Base-by-base conservation (phyloP, 2,113 vertebrate species). In the Onychostoma macrolepis region DNA sequence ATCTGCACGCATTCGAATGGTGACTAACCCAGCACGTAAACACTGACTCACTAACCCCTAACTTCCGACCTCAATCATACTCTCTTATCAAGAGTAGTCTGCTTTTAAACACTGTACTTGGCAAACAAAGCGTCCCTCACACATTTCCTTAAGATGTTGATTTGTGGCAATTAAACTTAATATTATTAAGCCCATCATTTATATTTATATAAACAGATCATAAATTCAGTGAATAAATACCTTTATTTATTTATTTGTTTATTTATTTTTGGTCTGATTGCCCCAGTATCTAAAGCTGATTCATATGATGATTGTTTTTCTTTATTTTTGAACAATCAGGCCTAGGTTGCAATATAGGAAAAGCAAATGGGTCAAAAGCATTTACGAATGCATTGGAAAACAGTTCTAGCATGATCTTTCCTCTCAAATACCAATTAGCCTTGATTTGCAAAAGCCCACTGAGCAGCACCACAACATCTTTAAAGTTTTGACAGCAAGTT, bases 41-140 rank as follows among this genome's bases (percentile, higher is more conserved):
- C 92, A 92, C 69, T 92, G 93, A 94, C 91, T 94, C 93, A 92
- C 13, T 77, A 86, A 89, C 90, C 88, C 89, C 85, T 48, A 53
- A 36, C 89, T 89, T 92, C 90, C 80, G 26, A 92, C 91, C 92
- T 93, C 89, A 93, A 90, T 93, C 93, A 89, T 77, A 0, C 38
- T 43, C 86, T 48, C 86, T 90, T 92, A 91, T 93, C 90, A 83
- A 58, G 88, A 81, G 78, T 33, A 86, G 88, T 71, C 84, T 91
- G 50, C 33, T 81, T 88, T 89, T 61, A 87, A 86, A 86, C n/a
- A 6, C 79, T 78, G 84, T 84, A 88, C 85, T n/a, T 80, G 86
- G 86, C 76, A 78, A 88, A 88, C 80, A 83, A 8, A 69, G 71
- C 71, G 41, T 50, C 3, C 6, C 30, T 15, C 58, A 87, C 72